Base-by-base conservation (phyloP, 2,888 invertebrate species). In the Leptinotarsa haldemani region DNA sequence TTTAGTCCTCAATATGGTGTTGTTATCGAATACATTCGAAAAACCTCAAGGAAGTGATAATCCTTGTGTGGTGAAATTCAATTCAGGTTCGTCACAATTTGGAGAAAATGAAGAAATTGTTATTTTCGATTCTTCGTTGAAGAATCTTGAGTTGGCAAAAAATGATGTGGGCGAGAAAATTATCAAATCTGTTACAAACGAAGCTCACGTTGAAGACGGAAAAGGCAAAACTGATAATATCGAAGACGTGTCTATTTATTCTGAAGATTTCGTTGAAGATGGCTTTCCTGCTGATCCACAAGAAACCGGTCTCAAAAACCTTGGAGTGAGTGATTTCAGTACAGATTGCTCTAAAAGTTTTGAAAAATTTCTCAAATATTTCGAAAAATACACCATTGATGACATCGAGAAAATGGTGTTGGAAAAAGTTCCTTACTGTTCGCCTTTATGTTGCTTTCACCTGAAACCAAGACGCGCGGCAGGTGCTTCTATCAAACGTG, bases 51-150 rank as follows among this genome's bases (percentile, higher is more conserved):
- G n/a, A n/a, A 25, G 40, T 18, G 40, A 3, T n/a, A 18, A 20
- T 61, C n/a, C 61, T 61, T 16, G 12, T 61, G 40, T 61, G n/a
- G 61, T 61, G 16, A 15, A 61, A 61, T 61, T 61, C 61, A n/a
- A n/a, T 40, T 40, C 61, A n/a, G 40, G n/a, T 25, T 40, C 61
- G 15, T 16, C 40, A 3, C 5, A 16, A 18, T 61, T 40, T 30
- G 61, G 61, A 61, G n/a, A 30, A 40, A 25, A 25, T 2, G 30
- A 61, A n/a, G 61, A 56, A 56, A 56, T 61, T 1, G 13, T 61
- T n/a, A 9, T 61, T 1, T 61, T 61, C n/a, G 30, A 61, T 40
- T 2, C 61, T 9, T 61, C 61, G 30, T 9, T 25, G 5, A 15
- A 52, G n/a, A 13, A 58, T 22, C 15, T 58, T 22, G 58, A 18